A percentile compares a stretch with the other conserved stretches of the same genome.
Conservation (phyloP, 2,797 vertebrate species). For the Melanotaenia pygmaea region DNA sequence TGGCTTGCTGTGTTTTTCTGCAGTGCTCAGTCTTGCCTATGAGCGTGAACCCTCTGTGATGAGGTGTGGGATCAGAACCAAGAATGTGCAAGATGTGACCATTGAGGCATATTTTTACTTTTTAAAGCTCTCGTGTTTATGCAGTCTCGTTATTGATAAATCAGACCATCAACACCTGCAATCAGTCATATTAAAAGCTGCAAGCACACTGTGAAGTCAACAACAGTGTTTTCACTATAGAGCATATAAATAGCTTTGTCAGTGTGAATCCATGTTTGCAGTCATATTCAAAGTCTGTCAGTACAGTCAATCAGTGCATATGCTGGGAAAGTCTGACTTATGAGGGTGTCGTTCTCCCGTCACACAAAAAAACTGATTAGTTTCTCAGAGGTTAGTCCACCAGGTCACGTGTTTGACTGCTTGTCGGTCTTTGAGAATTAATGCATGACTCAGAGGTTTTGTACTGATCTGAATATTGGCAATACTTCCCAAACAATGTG, state of each 20-base stretch:
- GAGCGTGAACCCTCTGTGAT: slow-evolving; percentile 56
- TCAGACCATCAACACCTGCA: slow-evolving; percentile 60
- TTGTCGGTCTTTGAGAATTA: slow-evolving; percentile 38
- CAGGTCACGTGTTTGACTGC: slow-evolving; percentile 32
- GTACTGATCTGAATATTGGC: slow-evolving; percentile 46
- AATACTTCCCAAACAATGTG: slow-evolving; percentile 23
- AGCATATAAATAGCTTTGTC: slow-evolving; percentile 19
- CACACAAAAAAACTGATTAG: slow-evolving; percentile 19
- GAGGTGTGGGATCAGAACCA: slow-evolving; percentile 57
- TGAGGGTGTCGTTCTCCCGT: slow-evolving; percentile 17
- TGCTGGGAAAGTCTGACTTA: slow-evolving; percentile 17
- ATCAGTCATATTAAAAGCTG: slow-evolving; percentile 37
- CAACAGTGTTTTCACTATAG: slow-evolving; percentile 25
- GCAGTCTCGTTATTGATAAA: slow-evolving; percentile 54
- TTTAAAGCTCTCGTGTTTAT: slow-evolving; percentile 58
- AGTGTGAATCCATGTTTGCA: slow-evolving; percentile 9
- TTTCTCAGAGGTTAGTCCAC: slow-evolving; percentile 37
- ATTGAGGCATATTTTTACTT: slow-evolving; percentile 43
- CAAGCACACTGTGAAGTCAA: slow-evolving; percentile 28
- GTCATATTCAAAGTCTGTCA: slow-evolving; percentile 9
- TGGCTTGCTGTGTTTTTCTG: slow-evolving; percentile 58
- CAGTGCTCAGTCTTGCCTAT: slow-evolving; percentile 38
- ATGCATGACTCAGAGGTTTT: slow-evolving; percentile 43
- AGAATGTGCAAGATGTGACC: slow-evolving; percentile 64
- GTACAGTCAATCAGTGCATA: slow-evolving; percentile 26